A percentile compares a stretch with the other conserved stretches of the same genome.
Evolutionary conservation across 2,113 vertebrate genomes (phyloP).

Genomic region (Balaeniceps rex): DNA sequence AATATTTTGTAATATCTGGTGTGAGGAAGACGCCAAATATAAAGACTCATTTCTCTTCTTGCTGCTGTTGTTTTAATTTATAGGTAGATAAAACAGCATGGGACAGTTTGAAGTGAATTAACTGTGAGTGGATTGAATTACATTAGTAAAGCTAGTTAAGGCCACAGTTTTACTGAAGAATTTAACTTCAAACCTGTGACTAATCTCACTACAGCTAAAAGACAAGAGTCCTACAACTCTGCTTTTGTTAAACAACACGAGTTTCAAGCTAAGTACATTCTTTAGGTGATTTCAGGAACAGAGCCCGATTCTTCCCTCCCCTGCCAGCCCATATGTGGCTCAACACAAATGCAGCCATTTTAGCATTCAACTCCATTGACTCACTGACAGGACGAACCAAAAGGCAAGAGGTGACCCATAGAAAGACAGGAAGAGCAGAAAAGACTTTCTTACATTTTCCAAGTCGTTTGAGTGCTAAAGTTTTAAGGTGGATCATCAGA

Average conservation of each 20-base stretch:
- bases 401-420: not conserved
- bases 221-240: not conserved
- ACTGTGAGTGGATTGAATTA: too few species aligned
- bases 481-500: not conserved
- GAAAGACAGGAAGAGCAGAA: not conserved
- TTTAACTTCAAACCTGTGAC: not conserved
- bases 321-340: not conserved
- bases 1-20: not conserved
- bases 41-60: not conserved
- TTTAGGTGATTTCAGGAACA: not conserved
- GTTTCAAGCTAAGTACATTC: not conserved
- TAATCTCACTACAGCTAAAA: not conserved
- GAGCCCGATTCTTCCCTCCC: not conserved
- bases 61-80: not conserved
- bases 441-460: not conserved
- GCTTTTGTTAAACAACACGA: not conserved
- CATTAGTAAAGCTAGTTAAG: not conserved
- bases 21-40: not conserved
- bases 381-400: not conserved
- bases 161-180: not conserved
- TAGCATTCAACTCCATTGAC: not conserved
- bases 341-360: not conserved
- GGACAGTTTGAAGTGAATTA: not conserved
- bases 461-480: not conserved
- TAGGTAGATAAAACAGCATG: not conserved